These are phyloP conservation scores for Spodoptera frugiperda DNA, from an alignment of 1,140 invertebrate species.

Conservation along the genomic window DNA sequence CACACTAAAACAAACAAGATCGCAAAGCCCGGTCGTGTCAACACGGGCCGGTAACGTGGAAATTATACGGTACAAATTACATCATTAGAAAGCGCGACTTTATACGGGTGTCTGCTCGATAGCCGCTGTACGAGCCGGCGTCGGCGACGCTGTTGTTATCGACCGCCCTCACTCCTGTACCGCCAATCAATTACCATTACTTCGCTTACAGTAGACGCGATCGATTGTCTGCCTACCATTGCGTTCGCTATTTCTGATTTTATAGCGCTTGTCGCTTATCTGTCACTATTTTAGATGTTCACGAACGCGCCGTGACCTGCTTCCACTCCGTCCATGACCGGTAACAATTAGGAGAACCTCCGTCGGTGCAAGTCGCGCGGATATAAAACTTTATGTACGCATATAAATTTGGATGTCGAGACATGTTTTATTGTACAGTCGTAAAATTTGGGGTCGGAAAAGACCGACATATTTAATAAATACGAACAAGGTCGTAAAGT, in stretches of 20 bases:
- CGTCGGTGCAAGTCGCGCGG: conserved; percentile 80
- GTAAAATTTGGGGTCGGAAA: conserved; percentile 84
- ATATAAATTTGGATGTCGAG: conserved; percentile 85
- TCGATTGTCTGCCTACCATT: conserved; percentile 33
- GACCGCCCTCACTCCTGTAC: conserved; percentile 19
- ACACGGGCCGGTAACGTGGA: conserved; percentile 60
- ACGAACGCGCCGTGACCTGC: conserved; percentile 57
- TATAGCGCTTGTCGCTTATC: conserved; percentile 47
- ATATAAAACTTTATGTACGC: conserved; percentile 86
- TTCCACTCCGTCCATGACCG: conserved; percentile 77
- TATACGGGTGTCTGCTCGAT: conserved; percentile 53
- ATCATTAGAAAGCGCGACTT: conserved; percentile 65
- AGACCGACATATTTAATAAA: conserved; percentile 86
- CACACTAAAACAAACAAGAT: conserved; percentile 46
- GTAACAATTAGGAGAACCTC: conserved; percentile 82
- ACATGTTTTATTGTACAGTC: conserved; percentile 85
- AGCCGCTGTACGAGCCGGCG: conserved; percentile 8
- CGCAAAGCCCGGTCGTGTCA: conserved; percentile 51
- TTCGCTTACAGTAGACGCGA: conserved; percentile 7
- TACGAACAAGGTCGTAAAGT: conserved; percentile 83
- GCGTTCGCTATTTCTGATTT: conserved; percentile 48
- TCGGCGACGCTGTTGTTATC: conserved; percentile 31
- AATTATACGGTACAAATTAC: conserved; percentile 73
- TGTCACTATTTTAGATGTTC: conserved; percentile 61
- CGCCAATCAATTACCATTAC: conserved; percentile 25